A percentile compares a stretch with the other conserved stretches of the same genome.
Conservation (phyloP, 2,797 vertebrate species). For the Cyprinella venusta region DNA sequence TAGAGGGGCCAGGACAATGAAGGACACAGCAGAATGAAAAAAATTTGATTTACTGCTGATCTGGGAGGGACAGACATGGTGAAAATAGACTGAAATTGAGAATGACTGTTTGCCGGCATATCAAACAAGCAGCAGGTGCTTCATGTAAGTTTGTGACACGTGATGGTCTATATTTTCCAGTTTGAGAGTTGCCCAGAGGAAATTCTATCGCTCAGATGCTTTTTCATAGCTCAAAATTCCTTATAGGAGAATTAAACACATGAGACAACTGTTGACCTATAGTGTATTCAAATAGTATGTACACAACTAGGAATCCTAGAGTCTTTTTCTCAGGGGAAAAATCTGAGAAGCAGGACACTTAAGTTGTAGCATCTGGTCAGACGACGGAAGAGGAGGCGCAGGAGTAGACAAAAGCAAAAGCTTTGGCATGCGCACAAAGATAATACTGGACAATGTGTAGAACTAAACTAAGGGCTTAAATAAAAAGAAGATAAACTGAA, state of each 20-base stretch:
- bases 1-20: constrained; percentile 32
- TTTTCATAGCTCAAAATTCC: neutral
- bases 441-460: neutral
- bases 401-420: neutral
- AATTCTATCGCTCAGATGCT: neutral
- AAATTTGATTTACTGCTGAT: constrained; percentile 41
- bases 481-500: neutral
- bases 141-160: neutral
- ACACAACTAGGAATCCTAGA: neutral
- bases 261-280: neutral
- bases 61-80: constrained; percentile 13
- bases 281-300: neutral
- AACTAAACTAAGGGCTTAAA: neutral
- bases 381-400: neutral
- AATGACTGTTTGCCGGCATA: constrained; percentile 6
- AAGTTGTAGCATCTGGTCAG: too few relatives aligned
- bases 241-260: neutral
- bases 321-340: neutral
- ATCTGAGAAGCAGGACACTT: neutral
- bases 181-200: neutral
- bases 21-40: constrained; percentile 27
- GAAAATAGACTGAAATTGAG: constrained; percentile 27
- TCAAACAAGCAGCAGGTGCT: constrained; percentile 14
- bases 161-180: constrained; percentile 17
- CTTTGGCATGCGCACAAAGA: neutral